Evolutionary conservation across 2,113 vertebrate genomes (phyloP).

Genomic region (Pagrus major): DNA sequence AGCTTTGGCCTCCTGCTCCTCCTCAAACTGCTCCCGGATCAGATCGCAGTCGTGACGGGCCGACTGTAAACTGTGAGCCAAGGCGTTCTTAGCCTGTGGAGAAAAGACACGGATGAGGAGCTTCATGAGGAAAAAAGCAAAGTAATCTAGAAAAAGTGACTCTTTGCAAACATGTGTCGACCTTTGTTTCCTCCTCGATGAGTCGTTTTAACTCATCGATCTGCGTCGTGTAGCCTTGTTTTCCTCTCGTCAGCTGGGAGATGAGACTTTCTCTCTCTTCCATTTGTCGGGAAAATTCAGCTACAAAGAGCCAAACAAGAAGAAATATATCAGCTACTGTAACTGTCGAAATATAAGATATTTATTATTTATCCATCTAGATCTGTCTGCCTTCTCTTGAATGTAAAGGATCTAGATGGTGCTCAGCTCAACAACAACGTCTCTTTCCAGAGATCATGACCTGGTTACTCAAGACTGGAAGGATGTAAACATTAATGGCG

Average conservation of each 20-base stretch:
- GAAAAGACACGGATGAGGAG: background rate
- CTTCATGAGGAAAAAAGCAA: background rate
- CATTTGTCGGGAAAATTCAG: slow-evolving; percentile 67
- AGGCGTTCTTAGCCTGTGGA: slow-evolving; percentile 58
- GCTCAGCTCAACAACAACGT: no score
- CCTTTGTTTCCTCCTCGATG: slow-evolving; percentile 77
- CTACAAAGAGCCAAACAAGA: slow-evolving; percentile 48
- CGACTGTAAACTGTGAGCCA: slow-evolving; percentile 66
- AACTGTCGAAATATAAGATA: no score
- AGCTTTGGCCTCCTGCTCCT: slow-evolving; percentile 67
- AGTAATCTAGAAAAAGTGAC: background rate
- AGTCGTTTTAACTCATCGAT: slow-evolving; percentile 69
- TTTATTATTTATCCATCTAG: no score
- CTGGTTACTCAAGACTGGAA: no score
- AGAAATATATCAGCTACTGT: background rate
- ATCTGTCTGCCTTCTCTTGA: no score
- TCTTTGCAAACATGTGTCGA: background rate
- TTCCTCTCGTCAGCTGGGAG: slow-evolving; percentile 73
- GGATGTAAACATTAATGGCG: no score
- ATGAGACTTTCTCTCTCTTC: slow-evolving; percentile 76
- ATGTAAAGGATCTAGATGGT: no score
- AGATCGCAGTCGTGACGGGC: slow-evolving; percentile 65
- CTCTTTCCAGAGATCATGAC: no score
- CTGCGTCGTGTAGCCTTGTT: slow-evolving; percentile 66
- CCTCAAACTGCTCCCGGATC: slow-evolving; percentile 60